Evolutionary conservation across 1,140 invertebrate species (phyloP), one percentile per base, ranked within the genome.

Genomic region (Microplitis mediator): DNA sequence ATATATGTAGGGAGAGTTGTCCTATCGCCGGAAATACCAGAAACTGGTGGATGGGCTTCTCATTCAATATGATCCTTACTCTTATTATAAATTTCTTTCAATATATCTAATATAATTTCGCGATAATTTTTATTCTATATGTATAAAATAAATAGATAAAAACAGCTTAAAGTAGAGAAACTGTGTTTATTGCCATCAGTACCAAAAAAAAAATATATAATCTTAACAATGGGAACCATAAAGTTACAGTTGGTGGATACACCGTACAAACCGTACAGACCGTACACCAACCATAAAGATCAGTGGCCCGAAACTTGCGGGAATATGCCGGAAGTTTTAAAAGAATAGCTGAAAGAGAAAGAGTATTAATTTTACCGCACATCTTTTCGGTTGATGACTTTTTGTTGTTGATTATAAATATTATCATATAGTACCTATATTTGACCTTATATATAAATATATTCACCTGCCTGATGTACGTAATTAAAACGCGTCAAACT

Each of bases 1-100:
- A 71, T 65, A 78, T 45, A n/a, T 72, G 71, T 74, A 76, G 73
- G 74, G 11, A 32, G 45, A 23, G 50, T 39, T 63, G 14, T 71
- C 73, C 75, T 76, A 67, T 74, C 75, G 74, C 78, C 79, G 79
- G 79, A 80, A 80, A 80, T 80, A 78, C 78, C 79, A 79, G 75
- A 16, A 80, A 80, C 77, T 76, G 74, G 76, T 80, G 78, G 79
- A 79, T 79, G 75, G 78, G 76, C 74, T 80, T 79, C 77, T 78
- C 79, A 80, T 79, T 76, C 72, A 76, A 79, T 74, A 6, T 13
- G 45, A 13, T 8, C 13, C 23, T 23, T 23, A 23, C 23, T 23
- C 23, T 23, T 23, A 23, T 23, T 23, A 23, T 23, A 23, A 45
- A 45, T 11, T 45, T 45, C 5, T 6, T 45, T 45, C 11, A 45